Evolutionary conservation across 2,797 vertebrate species (phyloP).

Genomic region (Epinephelus coioides): DNA sequence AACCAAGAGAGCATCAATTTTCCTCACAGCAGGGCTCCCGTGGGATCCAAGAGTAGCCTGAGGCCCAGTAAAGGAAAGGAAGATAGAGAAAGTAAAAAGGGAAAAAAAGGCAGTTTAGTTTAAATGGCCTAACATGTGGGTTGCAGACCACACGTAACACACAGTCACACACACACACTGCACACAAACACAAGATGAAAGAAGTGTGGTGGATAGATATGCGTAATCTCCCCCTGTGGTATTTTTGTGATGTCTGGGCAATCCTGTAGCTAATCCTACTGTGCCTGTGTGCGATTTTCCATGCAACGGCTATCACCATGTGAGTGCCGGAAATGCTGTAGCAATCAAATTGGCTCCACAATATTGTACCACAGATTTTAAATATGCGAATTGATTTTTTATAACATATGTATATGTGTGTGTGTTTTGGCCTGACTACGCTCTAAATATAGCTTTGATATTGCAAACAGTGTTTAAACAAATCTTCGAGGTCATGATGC

Average conservation of each 20-base stretch:
- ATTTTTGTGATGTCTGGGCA: slow-evolving; percentile 66
- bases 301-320: slow-evolving; percentile 39
- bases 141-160: slow-evolving; percentile 43
- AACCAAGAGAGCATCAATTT: slow-evolving; percentile 64
- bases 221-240: slow-evolving; percentile 66
- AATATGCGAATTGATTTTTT: slow-evolving; percentile 29
- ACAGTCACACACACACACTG: slow-evolving; percentile 15
- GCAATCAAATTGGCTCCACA: slow-evolving; percentile 55
- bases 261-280: slow-evolving; percentile 70
- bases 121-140: slow-evolving; percentile 27
- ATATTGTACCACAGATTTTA: slow-evolving; percentile 32
- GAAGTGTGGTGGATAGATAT: slow-evolving; percentile 61
- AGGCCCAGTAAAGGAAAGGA: slow-evolving; percentile 41
- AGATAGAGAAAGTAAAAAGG: slow-evolving; percentile 36
- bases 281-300: slow-evolving; percentile 61
- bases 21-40: slow-evolving; percentile 51
- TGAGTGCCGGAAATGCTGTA: slow-evolving; percentile 42
- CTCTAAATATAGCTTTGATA: neutral
- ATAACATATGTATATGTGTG: neutral
- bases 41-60: slow-evolving; percentile 44
- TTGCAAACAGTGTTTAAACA: neutral
- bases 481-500: neutral
- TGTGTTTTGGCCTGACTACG: neutral
- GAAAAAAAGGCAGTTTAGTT: slow-evolving; percentile 34
- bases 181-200: slow-evolving; percentile 57